Evolutionary conservation across 2,797 vertebrate genomes (phyloP).

Genomic region (Mallotus villosus): DNA sequence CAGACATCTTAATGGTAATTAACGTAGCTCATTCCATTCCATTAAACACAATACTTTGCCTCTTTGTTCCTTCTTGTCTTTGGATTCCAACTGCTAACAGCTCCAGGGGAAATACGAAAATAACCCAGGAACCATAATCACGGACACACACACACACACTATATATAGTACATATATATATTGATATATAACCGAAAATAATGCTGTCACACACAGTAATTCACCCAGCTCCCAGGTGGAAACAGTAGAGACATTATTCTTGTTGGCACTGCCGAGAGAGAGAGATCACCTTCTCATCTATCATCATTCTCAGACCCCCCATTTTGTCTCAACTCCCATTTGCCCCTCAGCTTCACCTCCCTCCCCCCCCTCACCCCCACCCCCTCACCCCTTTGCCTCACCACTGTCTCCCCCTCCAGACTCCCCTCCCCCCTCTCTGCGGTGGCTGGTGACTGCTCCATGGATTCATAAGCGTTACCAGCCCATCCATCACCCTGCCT

Average conservation of each 20-base stretch:
- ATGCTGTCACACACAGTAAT: conserved; percentile 31
- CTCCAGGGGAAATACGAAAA: too few relatives aligned
- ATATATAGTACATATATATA: neutral
- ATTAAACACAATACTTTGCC: neutral
- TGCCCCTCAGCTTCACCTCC: conserved; percentile 34
- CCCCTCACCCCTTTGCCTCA: too few relatives aligned
- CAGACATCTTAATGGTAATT: too few relatives aligned
- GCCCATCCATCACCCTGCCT: conserved; percentile 11
- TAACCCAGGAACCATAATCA: neutral
- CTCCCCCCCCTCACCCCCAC: conserved; percentile 30
- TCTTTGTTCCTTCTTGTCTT: too few relatives aligned
- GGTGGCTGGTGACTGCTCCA: conserved; percentile 10
- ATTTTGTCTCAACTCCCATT: conserved; percentile 32
- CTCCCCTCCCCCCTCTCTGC: neutral
- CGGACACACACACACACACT: neutral
- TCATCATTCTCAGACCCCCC: conserved; percentile 22
- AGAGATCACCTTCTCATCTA: conserved; percentile 13
- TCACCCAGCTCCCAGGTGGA: conserved; percentile 19
- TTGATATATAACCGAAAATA: conserved; percentile 24
- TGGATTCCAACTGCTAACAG: too few relatives aligned
- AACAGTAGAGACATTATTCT: conserved; percentile 8
- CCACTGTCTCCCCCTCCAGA: neutral
- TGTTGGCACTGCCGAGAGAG: neutral
- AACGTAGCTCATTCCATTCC: too few relatives aligned
- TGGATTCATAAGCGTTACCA: conserved; percentile 23